Conservation (phyloP, 1,140 invertebrate genomes). For the Atta texana region DNA sequence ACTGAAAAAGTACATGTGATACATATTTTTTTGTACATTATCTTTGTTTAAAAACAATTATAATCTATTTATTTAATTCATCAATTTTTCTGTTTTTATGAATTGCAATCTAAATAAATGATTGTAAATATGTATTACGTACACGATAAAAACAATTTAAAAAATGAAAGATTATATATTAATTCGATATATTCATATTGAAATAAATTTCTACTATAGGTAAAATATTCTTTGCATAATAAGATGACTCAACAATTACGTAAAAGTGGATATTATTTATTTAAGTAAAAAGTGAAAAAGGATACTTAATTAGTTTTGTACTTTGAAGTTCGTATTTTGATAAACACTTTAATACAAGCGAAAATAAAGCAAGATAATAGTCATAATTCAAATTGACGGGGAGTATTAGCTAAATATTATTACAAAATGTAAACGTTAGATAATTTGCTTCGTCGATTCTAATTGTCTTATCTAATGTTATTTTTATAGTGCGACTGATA, state of each 20-base stretch:
- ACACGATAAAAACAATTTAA: background rate
- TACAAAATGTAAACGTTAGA: slow-evolving; percentile 10
- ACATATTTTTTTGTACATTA: background rate
- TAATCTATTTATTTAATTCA: background rate
- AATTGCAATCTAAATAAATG: background rate
- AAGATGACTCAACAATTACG: background rate
- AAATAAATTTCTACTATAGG: background rate
- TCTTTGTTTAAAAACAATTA: background rate
- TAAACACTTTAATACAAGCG: background rate
- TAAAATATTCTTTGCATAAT: slow-evolving; percentile 6
- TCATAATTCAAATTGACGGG: background rate
- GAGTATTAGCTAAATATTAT: slow-evolving; percentile 13
- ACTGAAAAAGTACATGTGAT: background rate
- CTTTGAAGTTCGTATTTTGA: slow-evolving; percentile 15
- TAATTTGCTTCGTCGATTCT: background rate
- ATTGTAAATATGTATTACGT: background rate
- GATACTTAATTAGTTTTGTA: slow-evolving; percentile 20
- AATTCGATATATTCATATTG: background rate
- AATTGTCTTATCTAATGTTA: slow-evolving; percentile 41
- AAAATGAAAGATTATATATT: background rate
- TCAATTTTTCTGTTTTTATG: background rate
- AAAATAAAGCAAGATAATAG: slow-evolving; percentile 7
- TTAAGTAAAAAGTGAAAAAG: slow-evolving; percentile 20
- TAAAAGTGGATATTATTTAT: slow-evolving; percentile 5
- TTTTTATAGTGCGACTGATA: background rate